phyloP scores from a whole-genome alignment of 2,797 vertebrate genomes.

The Enteromius anoplus region DNA sequence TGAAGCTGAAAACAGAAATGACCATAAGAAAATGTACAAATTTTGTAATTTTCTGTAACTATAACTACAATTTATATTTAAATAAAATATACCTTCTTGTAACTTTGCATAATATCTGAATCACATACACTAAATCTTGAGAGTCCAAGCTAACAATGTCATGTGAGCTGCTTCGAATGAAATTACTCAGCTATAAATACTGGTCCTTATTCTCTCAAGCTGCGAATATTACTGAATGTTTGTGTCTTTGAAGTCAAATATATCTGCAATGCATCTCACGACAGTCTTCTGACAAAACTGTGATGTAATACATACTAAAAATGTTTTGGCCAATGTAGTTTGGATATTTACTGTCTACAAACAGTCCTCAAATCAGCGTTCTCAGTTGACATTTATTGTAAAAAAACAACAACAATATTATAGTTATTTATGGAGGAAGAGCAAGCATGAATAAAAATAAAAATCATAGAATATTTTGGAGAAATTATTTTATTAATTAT shows the following conservation, averaged over 20 bases:
- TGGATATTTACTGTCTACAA: background rate
- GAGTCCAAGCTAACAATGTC: background rate
- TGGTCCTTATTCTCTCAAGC: background rate
- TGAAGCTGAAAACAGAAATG: slow-evolving; percentile 24
- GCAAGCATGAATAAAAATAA: too few relatives aligned
- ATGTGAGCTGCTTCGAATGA: background rate
- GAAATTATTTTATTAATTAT: too few relatives aligned
- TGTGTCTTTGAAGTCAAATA: background rate
- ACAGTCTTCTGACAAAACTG: background rate
- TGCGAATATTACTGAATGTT: too few relatives aligned
- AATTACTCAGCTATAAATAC: background rate
- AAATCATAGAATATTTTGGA: too few relatives aligned
- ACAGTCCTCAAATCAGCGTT: background rate
- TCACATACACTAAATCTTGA: background rate
- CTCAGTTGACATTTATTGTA: background rate
- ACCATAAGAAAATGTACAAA: background rate
- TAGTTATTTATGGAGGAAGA: background rate
- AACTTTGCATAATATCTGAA: background rate
- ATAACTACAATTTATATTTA: background rate
- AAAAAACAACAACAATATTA: background rate
- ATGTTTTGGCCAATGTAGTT: background rate
- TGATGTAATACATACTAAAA: background rate
- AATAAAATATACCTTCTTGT: background rate
- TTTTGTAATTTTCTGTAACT: too few relatives aligned
- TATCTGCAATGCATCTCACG: background rate